These are phyloP conservation scores for Drosophila ezoana DNA, from an alignment of 2,888 invertebrate genomes.

Conservation along the genomic window DNA sequence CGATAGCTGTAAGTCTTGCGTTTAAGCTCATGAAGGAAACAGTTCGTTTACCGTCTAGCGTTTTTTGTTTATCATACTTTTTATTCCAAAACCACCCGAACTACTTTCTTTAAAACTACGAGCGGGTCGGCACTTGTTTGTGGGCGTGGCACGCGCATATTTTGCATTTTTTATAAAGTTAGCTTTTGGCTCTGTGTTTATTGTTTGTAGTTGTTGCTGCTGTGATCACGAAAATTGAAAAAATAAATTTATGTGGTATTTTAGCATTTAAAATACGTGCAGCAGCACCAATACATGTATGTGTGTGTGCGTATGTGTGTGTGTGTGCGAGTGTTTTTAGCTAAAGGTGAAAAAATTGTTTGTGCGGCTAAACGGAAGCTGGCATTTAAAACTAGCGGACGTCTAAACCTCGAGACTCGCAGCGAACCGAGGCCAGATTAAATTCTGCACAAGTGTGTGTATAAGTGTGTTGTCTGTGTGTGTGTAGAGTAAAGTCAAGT, in stretches of 20 bases:
- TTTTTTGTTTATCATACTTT: background rate
- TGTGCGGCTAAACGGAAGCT: constrained; percentile 52
- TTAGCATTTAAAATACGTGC: constrained; percentile 72
- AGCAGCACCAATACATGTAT: constrained; percentile 6
- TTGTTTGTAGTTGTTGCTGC: constrained; percentile 32
- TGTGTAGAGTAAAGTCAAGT: constrained; percentile 54
- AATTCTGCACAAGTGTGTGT: constrained; percentile 18
- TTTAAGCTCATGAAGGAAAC: constrained; percentile 1
- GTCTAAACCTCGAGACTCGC: constrained; percentile 31
- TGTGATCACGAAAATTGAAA: constrained; percentile 65
- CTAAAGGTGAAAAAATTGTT: constrained; percentile 17
- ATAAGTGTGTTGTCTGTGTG: constrained; percentile 18
- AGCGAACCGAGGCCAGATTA: constrained; percentile 28
- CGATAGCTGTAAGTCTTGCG: too few relatives aligned
- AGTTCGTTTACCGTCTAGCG: constrained; percentile 11
- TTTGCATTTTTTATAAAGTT: constrained; percentile 67
- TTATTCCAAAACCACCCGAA: too few relatives aligned
- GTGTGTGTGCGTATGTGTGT: background rate
- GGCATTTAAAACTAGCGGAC: constrained; percentile 61
- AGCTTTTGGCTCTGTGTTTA: constrained; percentile 17
- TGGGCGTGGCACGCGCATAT: constrained; percentile 56
- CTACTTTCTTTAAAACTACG: background rate
- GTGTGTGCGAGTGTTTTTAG: constrained; percentile 11
- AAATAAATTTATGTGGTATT: constrained; percentile 76
- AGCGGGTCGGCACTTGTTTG: constrained; percentile 8